Percentiles rank a stretch among this genome's conserved stretches.
Evolutionary conservation across 2,797 vertebrate genomes (phyloP).

Genomic region (Diceros bicornis): DNA sequence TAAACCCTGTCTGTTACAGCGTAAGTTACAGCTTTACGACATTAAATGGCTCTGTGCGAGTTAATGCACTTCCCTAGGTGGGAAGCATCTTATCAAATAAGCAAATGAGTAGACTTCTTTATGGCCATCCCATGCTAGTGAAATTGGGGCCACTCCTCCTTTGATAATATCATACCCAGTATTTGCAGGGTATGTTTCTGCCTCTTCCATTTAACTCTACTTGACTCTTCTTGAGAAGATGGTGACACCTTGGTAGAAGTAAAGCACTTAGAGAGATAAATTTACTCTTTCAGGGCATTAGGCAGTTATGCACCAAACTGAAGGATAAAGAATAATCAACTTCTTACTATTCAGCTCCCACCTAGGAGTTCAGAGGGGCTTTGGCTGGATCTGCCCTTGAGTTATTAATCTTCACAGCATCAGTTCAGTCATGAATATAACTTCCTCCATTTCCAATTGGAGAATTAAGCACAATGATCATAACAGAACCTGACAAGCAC

Average conservation of each 20-base stretch:
- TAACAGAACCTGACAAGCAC: not conserved
- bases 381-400: not conserved
- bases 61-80: not conserved
- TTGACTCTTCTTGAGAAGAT: not conserved
- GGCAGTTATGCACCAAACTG: not conserved
- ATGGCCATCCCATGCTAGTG: not conserved
- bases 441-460: not conserved
- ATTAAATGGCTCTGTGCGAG: not conserved
- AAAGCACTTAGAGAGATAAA: not conserved
- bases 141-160: not conserved
- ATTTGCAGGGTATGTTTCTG: not conserved
- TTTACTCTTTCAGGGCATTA: not conserved
- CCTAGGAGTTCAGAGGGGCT: not conserved
- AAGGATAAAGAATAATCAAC: not conserved
- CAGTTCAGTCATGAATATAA: not conserved
- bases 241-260: not conserved
- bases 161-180: not conserved
- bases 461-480: conserved; percentile 11
- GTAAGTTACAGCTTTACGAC: not conserved
- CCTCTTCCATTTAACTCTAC: not conserved
- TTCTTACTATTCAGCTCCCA: not conserved
- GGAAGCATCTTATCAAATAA: not conserved
- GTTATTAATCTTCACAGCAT: not conserved
- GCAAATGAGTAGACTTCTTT: not conserved
- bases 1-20: not conserved